Base-by-base conservation (phyloP, 2,888 invertebrate species). In the Hydraecia micacea region DNA sequence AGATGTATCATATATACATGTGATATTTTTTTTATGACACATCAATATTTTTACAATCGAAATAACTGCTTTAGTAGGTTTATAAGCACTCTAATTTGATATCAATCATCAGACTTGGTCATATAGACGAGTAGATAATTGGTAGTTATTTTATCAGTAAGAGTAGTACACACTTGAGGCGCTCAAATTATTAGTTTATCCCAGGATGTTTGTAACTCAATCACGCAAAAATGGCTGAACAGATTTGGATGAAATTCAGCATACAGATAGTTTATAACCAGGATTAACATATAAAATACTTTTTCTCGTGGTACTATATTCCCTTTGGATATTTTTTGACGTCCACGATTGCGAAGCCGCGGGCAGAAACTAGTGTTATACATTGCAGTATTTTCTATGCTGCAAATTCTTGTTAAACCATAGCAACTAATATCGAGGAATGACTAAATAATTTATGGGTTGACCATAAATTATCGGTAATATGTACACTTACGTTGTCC, bases 31-130 rank as follows among this genome's bases (percentile, higher is more conserved):
- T 91, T 90, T 90, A 91, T 83, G 74, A 83, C 84, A 71, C 85
- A 88, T 88, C 90, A 90, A 90, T 89, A 90, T 89, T 91, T 91
- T 89, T 89, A 88, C 79, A 85, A 89, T 87, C 86, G 81, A 86
- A 86, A 90, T 89, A 86, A 88, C 81, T 84, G 80, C 87, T 89
- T 83, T 89, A 85, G 88, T 90, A 87, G 86, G 86, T 92, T 90
- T 90, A 90, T 87, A 83, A 86, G 77, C 87, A 85, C 86, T 89
- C 89, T 89, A 88, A 91, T 90, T 89, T 87, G 85, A 80, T 74
- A 85, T 87, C 85, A 85, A 90, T 87, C 84, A 87, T 90, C 89
- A 89, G 87, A 90, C 90, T 81, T 80, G 89, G 87, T 86, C 74
- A 87, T 89, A 89, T 90, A 86, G 78, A 80, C 73, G 87, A 88